Evolutionary conservation across 2,113 vertebrate genomes (phyloP).

Genomic region (Aptenodytes forsteri): DNA sequence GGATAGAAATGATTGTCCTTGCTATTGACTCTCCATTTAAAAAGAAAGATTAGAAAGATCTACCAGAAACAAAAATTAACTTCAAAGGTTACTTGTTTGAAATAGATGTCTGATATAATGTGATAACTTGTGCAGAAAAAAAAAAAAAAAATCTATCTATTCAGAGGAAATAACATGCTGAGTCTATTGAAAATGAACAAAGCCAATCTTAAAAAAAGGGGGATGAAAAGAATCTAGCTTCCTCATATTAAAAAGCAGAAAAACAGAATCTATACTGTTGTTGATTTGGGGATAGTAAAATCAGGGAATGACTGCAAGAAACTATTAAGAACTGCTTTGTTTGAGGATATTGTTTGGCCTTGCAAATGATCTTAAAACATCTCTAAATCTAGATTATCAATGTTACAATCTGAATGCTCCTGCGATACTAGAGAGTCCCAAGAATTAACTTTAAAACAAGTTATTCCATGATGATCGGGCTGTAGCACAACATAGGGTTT

Average conservation of each 20-base stretch:
- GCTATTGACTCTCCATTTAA: background rate
- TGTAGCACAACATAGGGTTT: background rate
- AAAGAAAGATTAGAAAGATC: background rate
- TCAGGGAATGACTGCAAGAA: background rate
- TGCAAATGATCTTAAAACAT: background rate
- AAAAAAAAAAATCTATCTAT: background rate
- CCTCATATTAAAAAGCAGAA: background rate
- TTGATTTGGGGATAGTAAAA: background rate
- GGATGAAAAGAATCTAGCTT: background rate
- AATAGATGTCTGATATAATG: background rate
- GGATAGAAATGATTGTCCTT: background rate
- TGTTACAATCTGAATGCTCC: background rate
- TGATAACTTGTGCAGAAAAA: background rate
- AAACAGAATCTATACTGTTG: background rate
- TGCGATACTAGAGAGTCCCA: background rate
- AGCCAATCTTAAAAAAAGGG: background rate
- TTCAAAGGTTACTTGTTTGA: constrained; percentile 15
- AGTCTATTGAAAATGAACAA: background rate
- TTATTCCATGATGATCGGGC: background rate
- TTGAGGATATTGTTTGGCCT: background rate
- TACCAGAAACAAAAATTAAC: background rate
- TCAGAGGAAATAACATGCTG: background rate
- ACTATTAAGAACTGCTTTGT: background rate
- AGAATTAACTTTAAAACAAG: background rate
- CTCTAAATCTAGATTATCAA: background rate